Percentiles rank a stretch among this genome's conserved stretches.
phyloP scores from a whole-genome alignment of 30 jellyfish, hydroid and myxozoan species.

The Hydra vulgaris region DNA sequence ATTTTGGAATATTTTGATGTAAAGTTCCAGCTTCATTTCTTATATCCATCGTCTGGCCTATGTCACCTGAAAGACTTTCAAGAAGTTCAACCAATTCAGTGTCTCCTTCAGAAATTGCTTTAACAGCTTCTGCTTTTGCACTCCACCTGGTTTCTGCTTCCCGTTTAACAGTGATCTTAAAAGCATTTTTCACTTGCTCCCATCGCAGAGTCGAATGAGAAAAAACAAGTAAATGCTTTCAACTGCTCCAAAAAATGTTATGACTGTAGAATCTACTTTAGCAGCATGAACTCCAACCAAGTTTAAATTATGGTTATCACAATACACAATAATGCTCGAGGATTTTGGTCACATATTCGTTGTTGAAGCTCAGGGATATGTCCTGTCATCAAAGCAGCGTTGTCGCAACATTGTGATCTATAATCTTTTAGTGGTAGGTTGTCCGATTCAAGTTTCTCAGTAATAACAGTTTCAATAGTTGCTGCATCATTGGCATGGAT shows the following conservation, averaged over 20 bases:
- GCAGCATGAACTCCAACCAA: background rate
- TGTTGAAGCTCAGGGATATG: background rate
- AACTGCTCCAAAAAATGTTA: background rate
- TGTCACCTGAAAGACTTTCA: background rate
- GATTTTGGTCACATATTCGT: background rate
- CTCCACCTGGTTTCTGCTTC: background rate
- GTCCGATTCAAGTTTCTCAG: background rate
- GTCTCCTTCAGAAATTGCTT: background rate
- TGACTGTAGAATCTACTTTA: background rate
- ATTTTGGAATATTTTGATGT: background rate
- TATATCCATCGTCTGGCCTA: background rate
- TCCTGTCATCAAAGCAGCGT: background rate
- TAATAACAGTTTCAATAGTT: background rate
- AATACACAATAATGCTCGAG: background rate
- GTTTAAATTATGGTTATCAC: background rate
- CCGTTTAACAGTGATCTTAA: background rate
- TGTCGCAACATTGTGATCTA: background rate
- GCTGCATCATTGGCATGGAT: background rate
- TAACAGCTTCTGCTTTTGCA: background rate
- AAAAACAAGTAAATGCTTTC: background rate
- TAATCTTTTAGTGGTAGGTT: background rate
- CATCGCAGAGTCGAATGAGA: background rate
- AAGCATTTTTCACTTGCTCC: background rate
- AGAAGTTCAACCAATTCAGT: background rate
- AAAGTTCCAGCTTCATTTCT: background rate